Conservation (phyloP, 2,797 vertebrate genomes). For the Bovichtus variegatus region DNA sequence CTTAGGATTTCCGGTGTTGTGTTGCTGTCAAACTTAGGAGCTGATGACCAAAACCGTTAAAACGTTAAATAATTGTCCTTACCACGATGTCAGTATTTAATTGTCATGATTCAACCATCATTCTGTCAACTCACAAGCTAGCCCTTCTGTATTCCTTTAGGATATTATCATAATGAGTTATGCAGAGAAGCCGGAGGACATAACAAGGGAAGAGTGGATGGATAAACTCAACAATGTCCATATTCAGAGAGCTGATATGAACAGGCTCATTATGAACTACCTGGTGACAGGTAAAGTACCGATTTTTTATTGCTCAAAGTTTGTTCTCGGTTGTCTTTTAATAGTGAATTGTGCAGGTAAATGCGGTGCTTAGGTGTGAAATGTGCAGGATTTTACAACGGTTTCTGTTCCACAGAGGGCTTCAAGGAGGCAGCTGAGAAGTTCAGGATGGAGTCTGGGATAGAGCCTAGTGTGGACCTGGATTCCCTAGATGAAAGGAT, state of each 20-base stretch:
- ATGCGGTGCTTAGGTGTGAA: background rate
- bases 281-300: constrained; percentile 92
- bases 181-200: constrained; percentile 97
- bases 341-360: background rate
- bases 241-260: constrained; percentile 99
- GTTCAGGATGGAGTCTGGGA: constrained; percentile 98
- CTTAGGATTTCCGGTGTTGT: constrained; percentile 36
- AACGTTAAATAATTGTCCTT: background rate
- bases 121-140: background rate
- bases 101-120: no score
- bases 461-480: constrained; percentile 96
- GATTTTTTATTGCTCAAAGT: background rate
- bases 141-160: constrained; percentile 36
- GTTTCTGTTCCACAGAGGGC: constrained; percentile 87
- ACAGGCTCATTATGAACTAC: constrained; percentile 99
- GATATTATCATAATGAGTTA: constrained; percentile 93
- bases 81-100: background rate
- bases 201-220: constrained; percentile 99
- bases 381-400: background rate
- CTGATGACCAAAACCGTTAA: background rate
- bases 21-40: constrained; percentile 2
- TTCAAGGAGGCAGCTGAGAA: constrained; percentile 99
- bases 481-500: constrained; percentile 97
- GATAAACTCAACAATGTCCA: constrained; percentile 98
- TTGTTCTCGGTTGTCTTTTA: background rate